Percentiles rank a stretch among this genome's conserved stretches.
Conservation (phyloP, 2,888 invertebrate genomes). For the Drosophila kokeensis region DNA sequence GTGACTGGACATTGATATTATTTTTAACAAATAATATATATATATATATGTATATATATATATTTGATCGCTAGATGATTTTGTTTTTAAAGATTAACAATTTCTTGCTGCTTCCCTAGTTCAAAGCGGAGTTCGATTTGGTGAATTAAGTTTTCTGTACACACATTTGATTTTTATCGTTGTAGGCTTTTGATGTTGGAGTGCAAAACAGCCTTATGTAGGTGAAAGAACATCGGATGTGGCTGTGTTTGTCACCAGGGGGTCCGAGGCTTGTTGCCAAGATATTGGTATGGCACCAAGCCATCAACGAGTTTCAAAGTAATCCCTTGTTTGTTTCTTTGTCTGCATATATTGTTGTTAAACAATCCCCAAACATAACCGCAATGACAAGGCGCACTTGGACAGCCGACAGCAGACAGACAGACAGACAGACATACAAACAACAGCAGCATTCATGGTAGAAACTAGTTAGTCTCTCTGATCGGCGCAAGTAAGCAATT, state of each 20-base stretch:
- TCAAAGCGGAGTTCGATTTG: neutral
- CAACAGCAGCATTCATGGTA: slow-evolving; percentile 52
- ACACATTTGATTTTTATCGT: slow-evolving; percentile 9
- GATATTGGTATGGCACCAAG: slow-evolving; percentile 47
- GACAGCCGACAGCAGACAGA: slow-evolving; percentile 17
- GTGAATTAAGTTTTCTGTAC: slow-evolving; percentile 12
- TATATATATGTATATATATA: neutral
- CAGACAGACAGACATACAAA: slow-evolving; percentile 9
- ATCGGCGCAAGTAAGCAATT: slow-evolving; percentile 74
- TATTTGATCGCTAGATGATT: neutral
- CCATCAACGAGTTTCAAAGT: slow-evolving; percentile 62
- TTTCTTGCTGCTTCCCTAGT: neutral
- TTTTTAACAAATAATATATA: neutral
- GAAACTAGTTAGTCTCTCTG: slow-evolving; percentile 65
- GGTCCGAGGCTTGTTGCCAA: slow-evolving; percentile 37
- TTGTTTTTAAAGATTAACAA: neutral
- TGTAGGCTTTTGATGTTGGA: slow-evolving; percentile 48
- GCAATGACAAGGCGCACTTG: slow-evolving; percentile 59
- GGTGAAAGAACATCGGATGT: slow-evolving; percentile 64
- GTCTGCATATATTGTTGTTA: slow-evolving; percentile 67
- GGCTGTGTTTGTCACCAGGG: slow-evolving; percentile 58
- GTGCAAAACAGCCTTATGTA: slow-evolving; percentile 57
- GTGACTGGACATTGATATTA: neutral
- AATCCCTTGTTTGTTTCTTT: slow-evolving; percentile 63
- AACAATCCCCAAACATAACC: slow-evolving; percentile 65